Evolutionary conservation across 2,888 invertebrate species (phyloP), one percentile per base, ranked within the genome.

Genomic region (Hydroisotoma schaefferi): DNA sequence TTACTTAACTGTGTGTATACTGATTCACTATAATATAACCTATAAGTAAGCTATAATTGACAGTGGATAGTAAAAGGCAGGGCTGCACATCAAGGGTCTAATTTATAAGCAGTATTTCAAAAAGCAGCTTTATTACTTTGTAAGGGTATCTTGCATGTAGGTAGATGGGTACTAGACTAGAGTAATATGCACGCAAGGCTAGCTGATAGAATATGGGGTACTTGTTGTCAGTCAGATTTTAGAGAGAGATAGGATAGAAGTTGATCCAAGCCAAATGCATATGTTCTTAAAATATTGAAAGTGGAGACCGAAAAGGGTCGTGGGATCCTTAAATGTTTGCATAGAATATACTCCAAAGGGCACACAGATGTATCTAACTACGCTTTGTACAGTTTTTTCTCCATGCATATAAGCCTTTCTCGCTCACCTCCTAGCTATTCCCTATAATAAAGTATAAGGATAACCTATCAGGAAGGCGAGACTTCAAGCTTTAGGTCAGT

Each of bases 291-390:
- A 37, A 27, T 22, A 10, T 40, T 33, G 48, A 40, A 37, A 40
- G 20, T 23, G 40, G 53, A 46, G 46, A 46, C 23, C 26, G 47
- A 33, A 55, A 60, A 60, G 63, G 63, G 63, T 60, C 63, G 63
- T 64, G 63, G 63, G 63, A 64, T 57, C 63, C 63, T 64, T 60
- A 47, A 46, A 52, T 46, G 38, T 18, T 33, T 15, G 25, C 20
- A 25, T 25, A 23, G 40, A 56, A 46, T 28, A 47, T 47, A 37
- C 23, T 20, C 18, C 52, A 27, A 20, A 26, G 47, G 43, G 59
- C n/a, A 25, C 49, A 38, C 54, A 59, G 48, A 48, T 49, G 49
- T 56, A 56, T 40, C 37, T 37, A n/a, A 26, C 15, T 27, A 4
- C 15, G 5, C 15, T 47, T 22, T 23, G 46, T 20, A 55, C 44